Percentiles rank a stretch among this genome's conserved stretches.
These are phyloP conservation scores for Ageneiosus marmoratus DNA, from an alignment of 2,113 vertebrate genomes.

Conservation along the genomic window DNA sequence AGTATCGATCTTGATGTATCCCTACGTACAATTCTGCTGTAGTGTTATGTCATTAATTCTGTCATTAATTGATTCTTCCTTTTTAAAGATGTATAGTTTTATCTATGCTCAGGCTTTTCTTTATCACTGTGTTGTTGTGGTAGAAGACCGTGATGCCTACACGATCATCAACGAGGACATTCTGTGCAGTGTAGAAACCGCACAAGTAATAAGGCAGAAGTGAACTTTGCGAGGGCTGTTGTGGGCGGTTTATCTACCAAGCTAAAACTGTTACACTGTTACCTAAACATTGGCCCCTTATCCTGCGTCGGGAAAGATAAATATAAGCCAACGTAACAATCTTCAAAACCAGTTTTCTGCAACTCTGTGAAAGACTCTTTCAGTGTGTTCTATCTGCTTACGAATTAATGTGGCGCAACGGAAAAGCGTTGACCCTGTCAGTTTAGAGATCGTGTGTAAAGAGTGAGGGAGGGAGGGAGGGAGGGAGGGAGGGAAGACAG, in stretches of 20 bases:
- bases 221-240: not conserved
- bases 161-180: not conserved
- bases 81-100: not conserved
- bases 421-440: no score
- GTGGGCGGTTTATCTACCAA: constrained; percentile 1
- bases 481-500: no score
- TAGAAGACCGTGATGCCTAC: constrained; percentile 4
- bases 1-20: not conserved
- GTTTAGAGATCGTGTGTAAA: no score
- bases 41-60: not conserved
- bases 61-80: not conserved
- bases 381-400: not conserved
- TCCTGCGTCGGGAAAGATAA: not conserved
- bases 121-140: not conserved
- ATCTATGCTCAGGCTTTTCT: not conserved
- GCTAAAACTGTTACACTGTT: constrained; percentile 7
- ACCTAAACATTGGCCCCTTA: constrained; percentile 15
- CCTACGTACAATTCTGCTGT: not conserved
- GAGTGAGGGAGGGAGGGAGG: no score
- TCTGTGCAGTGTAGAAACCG: not conserved
- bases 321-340: not conserved
- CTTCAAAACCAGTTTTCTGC: not conserved
- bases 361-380: not conserved
- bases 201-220: constrained; percentile 14
- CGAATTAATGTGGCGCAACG: not conserved